These are phyloP conservation scores for Conchocele bisecta DNA, from an alignment of 2,888 invertebrate genomes.

Conservation along the genomic window DNA sequence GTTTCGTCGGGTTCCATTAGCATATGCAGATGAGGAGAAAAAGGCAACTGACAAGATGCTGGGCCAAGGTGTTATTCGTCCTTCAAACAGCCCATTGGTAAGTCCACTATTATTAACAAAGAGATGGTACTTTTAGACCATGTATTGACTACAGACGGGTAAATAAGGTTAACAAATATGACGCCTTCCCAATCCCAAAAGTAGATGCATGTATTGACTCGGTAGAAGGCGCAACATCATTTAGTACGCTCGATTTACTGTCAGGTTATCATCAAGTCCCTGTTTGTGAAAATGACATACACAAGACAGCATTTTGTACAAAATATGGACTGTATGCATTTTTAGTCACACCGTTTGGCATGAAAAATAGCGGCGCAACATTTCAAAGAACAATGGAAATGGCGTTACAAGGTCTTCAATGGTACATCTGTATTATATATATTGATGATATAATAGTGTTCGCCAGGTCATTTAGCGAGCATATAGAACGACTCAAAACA, in stretches of 20 bases:
- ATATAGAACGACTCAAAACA: conserved; percentile 26
- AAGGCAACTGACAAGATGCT: conserved; percentile 22
- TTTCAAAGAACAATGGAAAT: conserved; percentile 51
- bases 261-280: conserved; percentile 54
- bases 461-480: conserved; percentile 32
- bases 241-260: conserved; percentile 40
- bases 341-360: conserved; percentile 41
- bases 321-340: conserved; percentile 53
- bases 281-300: conserved; percentile 31
- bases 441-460: conserved; percentile 54
- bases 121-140: conserved; percentile 35
- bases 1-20: conserved; percentile 16
- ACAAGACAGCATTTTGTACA: conserved; percentile 54
- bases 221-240: conserved; percentile 36
- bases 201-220: conserved; percentile 49
- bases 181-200: conserved; percentile 51
- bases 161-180: conserved; percentile 38
- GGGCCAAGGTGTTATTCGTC: conserved; percentile 17
- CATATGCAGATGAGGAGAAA: conserved; percentile 30
- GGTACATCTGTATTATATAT: conserved; percentile 49
- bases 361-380: conserved; percentile 36
- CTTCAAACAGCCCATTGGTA: conserved; percentile 44
- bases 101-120: conserved; percentile 45
- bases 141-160: conserved; percentile 45
- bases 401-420: conserved; percentile 42